Conservation (phyloP, 2,797 vertebrate genomes). For the Kryptopterus vitreolus region DNA sequence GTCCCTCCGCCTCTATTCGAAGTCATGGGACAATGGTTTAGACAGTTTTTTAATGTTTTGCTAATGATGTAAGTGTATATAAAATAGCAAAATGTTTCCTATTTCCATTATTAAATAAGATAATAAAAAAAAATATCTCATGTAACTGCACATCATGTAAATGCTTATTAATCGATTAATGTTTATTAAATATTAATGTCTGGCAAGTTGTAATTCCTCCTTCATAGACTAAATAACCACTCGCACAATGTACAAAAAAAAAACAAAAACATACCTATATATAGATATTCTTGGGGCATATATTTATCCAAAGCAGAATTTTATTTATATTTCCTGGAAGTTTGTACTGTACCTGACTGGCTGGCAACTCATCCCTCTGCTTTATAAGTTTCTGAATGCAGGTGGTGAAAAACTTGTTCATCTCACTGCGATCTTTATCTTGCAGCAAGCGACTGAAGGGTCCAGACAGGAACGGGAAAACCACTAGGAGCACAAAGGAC, state of each 20-base stretch:
- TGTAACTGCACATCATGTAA: no score
- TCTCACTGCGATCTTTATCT: slow-evolving; percentile 80
- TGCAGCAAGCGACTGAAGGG: slow-evolving; percentile 79
- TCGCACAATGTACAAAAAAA: neutral
- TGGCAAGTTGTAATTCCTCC: neutral
- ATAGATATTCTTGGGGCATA: no score
- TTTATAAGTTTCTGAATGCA: slow-evolving; percentile 81
- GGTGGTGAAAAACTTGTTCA: slow-evolving; percentile 85
- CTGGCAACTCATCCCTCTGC: slow-evolving; percentile 82
- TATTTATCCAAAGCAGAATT: neutral
- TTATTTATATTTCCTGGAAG: neutral
- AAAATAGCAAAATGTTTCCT: neutral
- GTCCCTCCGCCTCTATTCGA: slow-evolving; percentile 81
- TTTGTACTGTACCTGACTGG: slow-evolving; percentile 76
- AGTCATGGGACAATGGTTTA: slow-evolving; percentile 2
- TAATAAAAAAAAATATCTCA: neutral
- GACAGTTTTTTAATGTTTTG: no score
- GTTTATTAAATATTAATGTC: neutral
- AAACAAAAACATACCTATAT: no score
- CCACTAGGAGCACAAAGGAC: slow-evolving; percentile 69
- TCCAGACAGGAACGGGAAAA: slow-evolving; percentile 83
- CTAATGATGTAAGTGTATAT: neutral
- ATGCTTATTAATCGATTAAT: neutral
- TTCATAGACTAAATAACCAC: neutral
- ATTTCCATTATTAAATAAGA: neutral